phyloP scores from a whole-genome alignment of 23 tunicate genomes.

The Trididemnum clinides region DNA sequence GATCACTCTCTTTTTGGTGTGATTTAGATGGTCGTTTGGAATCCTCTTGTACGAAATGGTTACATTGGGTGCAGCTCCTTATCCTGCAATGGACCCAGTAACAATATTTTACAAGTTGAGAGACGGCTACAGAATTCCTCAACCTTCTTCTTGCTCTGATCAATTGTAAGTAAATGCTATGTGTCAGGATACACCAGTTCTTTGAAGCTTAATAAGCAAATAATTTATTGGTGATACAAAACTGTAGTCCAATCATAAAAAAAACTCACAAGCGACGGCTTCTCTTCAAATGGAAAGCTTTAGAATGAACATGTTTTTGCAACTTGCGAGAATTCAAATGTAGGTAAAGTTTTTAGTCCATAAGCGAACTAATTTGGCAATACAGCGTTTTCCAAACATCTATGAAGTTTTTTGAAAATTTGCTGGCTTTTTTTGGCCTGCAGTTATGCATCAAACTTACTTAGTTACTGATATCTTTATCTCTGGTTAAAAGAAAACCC shows the following conservation, averaged over 20 bases:
- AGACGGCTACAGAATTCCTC: conserved; percentile 68
- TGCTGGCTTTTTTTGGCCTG: no score
- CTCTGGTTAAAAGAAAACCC: no score
- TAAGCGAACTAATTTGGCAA: no score
- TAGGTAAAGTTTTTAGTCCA: no score
- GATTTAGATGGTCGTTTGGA: conserved; percentile 95
- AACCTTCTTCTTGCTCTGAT: conserved; percentile 73
- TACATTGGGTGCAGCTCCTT: conserved; percentile 89
- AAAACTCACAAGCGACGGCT: no score
- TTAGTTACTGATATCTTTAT: no score
- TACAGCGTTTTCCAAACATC: no score
- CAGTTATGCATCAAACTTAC: no score
- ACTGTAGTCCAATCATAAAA: neutral
- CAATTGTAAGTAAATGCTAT: conserved; percentile 57
- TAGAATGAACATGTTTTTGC: no score
- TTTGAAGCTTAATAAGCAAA: neutral
- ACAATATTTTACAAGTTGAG: conserved; percentile 44
- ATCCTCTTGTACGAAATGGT: conserved; percentile 90
- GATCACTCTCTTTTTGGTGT: neutral
- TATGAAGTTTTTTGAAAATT: no score
- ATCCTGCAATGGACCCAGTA: conserved; percentile 59
- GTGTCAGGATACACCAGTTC: neutral
- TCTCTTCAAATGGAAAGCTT: no score
- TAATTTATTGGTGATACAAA: neutral
- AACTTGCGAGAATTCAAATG: no score